Conservation (phyloP, 2,888 invertebrate species). For the Scaptomyza reducta region DNA sequence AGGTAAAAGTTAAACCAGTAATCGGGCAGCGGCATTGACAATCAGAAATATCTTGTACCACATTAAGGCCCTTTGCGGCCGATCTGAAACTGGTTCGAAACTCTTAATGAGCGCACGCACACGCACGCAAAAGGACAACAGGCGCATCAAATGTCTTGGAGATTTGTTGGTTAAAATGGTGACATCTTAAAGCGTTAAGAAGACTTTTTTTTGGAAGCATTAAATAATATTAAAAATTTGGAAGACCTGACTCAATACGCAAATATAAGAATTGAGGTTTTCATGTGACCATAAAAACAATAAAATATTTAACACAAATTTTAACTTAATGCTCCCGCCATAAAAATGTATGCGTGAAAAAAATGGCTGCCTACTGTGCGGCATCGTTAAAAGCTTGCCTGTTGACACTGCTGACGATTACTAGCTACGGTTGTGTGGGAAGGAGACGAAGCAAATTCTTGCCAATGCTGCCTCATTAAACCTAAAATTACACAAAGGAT, state of each 20-base stretch:
- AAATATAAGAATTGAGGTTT: constrained; percentile 63
- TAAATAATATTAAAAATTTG: constrained; percentile 49
- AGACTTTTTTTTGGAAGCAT: not conserved
- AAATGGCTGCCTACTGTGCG: constrained; percentile 52
- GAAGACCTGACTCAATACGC: constrained; percentile 26
- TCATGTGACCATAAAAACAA: constrained; percentile 75
- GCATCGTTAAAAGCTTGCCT: constrained; percentile 49
- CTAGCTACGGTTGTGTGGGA: not conserved
- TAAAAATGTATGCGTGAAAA: constrained; percentile 69
- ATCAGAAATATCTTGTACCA: constrained; percentile 23
- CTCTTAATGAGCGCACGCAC: constrained; percentile 54
- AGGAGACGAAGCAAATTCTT: constrained; percentile 29
- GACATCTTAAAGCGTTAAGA: not conserved
- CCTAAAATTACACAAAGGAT: constrained; percentile 80
- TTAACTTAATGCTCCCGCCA: constrained; percentile 71
- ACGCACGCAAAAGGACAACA: constrained; percentile 1
- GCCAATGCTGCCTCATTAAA: constrained; percentile 74
- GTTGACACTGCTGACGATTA: constrained; percentile 23
- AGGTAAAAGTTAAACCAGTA: constrained; percentile 17
- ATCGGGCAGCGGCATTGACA: constrained; percentile 23
- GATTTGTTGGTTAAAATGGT: not conserved
- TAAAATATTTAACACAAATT: constrained; percentile 81
- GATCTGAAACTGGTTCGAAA: constrained; percentile 34
- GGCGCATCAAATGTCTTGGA: not conserved
- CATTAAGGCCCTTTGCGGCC: constrained; percentile 16